Evolutionary conservation across 35 echinoderm and acorn worm species (phyloP).

Genomic region (Ophioderma brevispina): DNA sequence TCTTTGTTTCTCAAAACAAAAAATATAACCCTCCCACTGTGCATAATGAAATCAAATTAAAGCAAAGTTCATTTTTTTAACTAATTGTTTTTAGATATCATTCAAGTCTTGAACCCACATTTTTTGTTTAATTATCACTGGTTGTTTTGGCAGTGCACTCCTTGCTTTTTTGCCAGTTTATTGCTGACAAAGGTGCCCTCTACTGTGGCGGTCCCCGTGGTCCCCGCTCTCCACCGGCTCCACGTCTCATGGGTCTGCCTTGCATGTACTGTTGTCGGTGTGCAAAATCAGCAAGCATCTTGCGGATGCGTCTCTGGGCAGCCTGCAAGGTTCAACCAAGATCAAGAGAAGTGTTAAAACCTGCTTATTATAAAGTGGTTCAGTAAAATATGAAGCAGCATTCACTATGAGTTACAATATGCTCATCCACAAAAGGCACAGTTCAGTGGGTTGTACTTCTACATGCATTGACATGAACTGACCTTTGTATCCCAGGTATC

Average conservation of each 20-base stretch:
- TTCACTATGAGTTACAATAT: no score
- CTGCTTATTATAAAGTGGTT: no score
- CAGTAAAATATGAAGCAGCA: no score
- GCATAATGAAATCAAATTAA: no score
- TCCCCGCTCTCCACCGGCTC: conserved; percentile 3
- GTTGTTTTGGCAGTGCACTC: background rate
- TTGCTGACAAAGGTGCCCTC: background rate
- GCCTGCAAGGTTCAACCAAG: conserved; percentile 56
- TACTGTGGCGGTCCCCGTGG: background rate
- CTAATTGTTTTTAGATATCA: background rate
- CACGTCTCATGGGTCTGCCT: background rate
- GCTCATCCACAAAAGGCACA: no score
- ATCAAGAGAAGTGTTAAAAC: no score
- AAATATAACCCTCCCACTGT: no score
- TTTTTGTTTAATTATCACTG: background rate
- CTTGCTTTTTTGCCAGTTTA: background rate
- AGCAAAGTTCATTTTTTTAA: no score
- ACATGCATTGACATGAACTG: no score
- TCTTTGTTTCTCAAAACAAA: no score
- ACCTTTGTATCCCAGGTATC: no score
- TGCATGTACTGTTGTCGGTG: conserved; percentile 21
- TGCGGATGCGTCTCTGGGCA: conserved; percentile 67
- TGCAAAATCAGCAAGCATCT: conserved; percentile 52
- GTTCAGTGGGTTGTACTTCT: no score
- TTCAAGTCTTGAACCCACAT: background rate